phyloP scores from a whole-genome alignment of 1,140 invertebrate species.

The Apis dorsata region DNA sequence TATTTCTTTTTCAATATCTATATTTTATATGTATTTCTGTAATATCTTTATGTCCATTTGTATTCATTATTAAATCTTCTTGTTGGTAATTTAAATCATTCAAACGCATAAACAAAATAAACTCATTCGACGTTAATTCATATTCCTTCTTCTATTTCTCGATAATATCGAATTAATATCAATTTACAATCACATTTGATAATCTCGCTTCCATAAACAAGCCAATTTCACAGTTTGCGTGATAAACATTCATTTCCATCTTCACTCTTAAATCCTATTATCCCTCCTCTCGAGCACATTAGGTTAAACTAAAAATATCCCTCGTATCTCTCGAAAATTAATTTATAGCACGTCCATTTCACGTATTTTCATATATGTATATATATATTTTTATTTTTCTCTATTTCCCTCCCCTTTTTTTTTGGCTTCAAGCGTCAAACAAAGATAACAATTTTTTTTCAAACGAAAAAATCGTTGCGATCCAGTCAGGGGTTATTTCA shows the following conservation, averaged over 20 bases:
- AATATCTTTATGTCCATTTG: background rate
- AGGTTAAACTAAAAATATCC: background rate
- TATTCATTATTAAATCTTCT: background rate
- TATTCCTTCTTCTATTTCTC: background rate
- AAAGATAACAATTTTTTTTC: background rate
- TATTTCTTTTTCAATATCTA: too few relatives aligned
- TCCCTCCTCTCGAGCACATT: background rate
- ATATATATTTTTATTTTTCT: background rate
- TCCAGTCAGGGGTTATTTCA: background rate
- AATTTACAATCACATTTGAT: background rate
- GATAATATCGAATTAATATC: background rate
- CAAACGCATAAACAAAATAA: background rate
- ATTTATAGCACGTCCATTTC: background rate
- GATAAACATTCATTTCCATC: constrained; percentile 24
- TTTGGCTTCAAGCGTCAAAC: background rate
- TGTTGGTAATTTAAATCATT: background rate
- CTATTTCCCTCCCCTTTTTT: background rate
- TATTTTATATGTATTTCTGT: too few relatives aligned
- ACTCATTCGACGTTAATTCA: background rate
- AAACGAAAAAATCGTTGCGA: constrained; percentile 12
- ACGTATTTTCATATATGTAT: background rate
- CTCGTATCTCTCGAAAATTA: background rate
- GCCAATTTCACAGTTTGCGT: background rate
- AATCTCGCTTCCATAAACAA: background rate
- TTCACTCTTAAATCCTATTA: constrained; percentile 11